Base-by-base conservation (phyloP, 2,113 vertebrate species). In the Ophiodon elongatus region DNA sequence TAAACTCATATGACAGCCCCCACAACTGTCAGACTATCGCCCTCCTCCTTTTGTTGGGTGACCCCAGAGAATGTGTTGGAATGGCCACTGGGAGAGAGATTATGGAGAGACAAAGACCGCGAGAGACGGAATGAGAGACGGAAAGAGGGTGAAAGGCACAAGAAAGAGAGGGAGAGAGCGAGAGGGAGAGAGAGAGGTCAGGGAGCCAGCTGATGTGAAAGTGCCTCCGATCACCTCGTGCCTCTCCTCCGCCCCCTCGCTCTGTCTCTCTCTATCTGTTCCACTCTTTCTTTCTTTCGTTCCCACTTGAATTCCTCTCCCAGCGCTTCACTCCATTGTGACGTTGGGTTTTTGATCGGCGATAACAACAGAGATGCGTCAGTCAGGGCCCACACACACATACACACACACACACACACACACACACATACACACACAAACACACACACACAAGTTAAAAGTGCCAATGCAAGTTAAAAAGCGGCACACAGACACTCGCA, bases 291-390 rank as follows among this genome's bases (percentile, higher is more conserved):
- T 89, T 80, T 90, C 89, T 74, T 83, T 63, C 81, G 25, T 89
- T 94, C 93, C 92, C 92, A 93, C 92, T 92, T 91, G 89, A 91
- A 94, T 94, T 94, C 93, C 92, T 88, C 85, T 94, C 92, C 90
- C 91, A 92, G 93, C 80, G 82, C 91, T 92, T 91, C 91, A 85
- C 85, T 90, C 80, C 80, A 31, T 71, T 77, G 79, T 93, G 92
- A 94, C 92, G 89, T 82, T n/a, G 73, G 82, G 69, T 17, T 86
- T 91, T 77, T 85, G 89, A 93, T 93, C 87, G 33, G 31, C 82
- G 87, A 92, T 90, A 92, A 91, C 92, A 87, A 89, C 90, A 88
- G 89, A 90, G 92, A 93, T 91, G 91, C 91, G 92, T 94, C 91
- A 94, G 89, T 88, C 82, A 67, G 73, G 82, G 88, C 92, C 92